A percentile compares a stretch with the other conserved stretches of the same genome.
These are phyloP conservation scores for Scaptomyza pallida DNA, from an alignment of 1,140 invertebrate species.

Conservation along the genomic window DNA sequence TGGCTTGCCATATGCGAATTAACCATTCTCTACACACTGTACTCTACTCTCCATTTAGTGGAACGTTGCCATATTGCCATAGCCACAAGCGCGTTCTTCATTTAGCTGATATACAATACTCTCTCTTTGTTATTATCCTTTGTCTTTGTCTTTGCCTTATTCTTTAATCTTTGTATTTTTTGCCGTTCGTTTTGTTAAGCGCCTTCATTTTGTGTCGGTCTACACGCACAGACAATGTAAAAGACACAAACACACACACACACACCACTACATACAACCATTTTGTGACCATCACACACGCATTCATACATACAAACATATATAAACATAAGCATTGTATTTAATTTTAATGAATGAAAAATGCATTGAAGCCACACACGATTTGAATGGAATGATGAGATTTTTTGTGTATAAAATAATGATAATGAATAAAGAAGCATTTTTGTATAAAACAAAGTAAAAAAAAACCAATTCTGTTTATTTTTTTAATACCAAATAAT, in stretches of 20 bases:
- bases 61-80: slow-evolving; percentile 74
- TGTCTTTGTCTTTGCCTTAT: slow-evolving; percentile 28
- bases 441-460: slow-evolving; percentile 84
- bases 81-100: slow-evolving; percentile 66
- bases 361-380: slow-evolving; percentile 42
- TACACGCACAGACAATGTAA: slow-evolving; percentile 46
- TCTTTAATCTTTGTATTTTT: slow-evolving; percentile 21
- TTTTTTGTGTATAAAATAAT: slow-evolving; percentile 82
- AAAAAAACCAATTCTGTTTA: slow-evolving; percentile 46
- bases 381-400: slow-evolving; percentile 65
- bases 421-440: slow-evolving; percentile 83
- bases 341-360: slow-evolving; percentile 70
- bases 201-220: slow-evolving; percentile 80
- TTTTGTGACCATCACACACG: slow-evolving; percentile 42
- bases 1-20: slow-evolving; percentile 1
- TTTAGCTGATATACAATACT: too few species aligned
- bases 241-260: slow-evolving; percentile 41
- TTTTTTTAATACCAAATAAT: neutral
- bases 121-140: slow-evolving; percentile 19
- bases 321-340: slow-evolving; percentile 68
- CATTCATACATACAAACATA: slow-evolving; percentile 54
- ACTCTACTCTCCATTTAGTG: slow-evolving; percentile 31
- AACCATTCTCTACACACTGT: neutral
- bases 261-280: slow-evolving; percentile 46
- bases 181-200: slow-evolving; percentile 79